Conservation (phyloP, 1,140 invertebrate species). For the Pomacea maculata region DNA sequence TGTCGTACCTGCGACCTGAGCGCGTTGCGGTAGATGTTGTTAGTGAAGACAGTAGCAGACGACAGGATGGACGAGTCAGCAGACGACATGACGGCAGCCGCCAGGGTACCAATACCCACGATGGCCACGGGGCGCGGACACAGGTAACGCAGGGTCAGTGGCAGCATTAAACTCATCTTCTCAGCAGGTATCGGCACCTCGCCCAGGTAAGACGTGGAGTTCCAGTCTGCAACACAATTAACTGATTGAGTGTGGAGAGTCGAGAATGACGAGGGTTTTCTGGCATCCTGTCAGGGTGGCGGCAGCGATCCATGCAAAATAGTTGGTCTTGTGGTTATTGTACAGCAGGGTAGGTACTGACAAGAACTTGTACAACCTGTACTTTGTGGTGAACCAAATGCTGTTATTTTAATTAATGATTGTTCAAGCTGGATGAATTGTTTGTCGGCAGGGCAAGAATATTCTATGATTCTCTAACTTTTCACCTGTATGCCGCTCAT, state of each 20-base stretch:
- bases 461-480: no score
- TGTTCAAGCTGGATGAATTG: no score
- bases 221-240: slow-evolving; percentile 79
- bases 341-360: neutral
- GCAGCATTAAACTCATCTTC: slow-evolving; percentile 91
- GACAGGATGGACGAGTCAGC: slow-evolving; percentile 96
- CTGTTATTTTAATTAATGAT: no score
- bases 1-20: slow-evolving; percentile 82
- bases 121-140: slow-evolving; percentile 92
- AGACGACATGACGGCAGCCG: slow-evolving; percentile 97
- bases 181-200: slow-evolving; percentile 75
- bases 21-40: slow-evolving; percentile 96
- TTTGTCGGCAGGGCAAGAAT: no score
- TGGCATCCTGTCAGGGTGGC: neutral
- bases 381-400: neutral
- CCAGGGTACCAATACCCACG: slow-evolving; percentile 94
- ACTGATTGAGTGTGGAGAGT: neutral
- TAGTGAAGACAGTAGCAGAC: slow-evolving; percentile 95
- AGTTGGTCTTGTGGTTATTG: neutral
- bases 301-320: neutral
- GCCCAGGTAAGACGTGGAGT: slow-evolving; percentile 80
- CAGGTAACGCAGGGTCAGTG: slow-evolving; percentile 94
- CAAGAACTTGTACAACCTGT: neutral
- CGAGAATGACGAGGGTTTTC: neutral
- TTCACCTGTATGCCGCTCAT: no score